A percentile compares a stretch with the other conserved stretches of the same genome.
Conservation (phyloP, 2,888 invertebrate species). For the Teinopalpus imperialis region DNA sequence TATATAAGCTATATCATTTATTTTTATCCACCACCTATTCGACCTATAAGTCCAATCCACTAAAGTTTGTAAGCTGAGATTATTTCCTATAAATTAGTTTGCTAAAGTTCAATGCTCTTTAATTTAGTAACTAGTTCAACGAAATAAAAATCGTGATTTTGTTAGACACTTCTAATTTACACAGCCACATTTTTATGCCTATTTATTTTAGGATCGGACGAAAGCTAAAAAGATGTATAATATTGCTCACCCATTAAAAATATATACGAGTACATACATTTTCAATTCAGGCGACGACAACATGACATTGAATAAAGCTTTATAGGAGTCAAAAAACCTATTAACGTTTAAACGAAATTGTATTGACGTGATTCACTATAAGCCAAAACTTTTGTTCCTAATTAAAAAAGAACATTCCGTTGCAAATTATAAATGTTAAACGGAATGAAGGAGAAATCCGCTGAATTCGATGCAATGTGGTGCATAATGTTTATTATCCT, state of each 20-base stretch:
- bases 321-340: slow-evolving; percentile 70
- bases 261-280: slow-evolving; percentile 15
- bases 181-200: slow-evolving; percentile 16
- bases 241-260: slow-evolving; percentile 22
- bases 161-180: slow-evolving; percentile 6
- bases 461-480: too few relatives aligned
- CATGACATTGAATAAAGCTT: slow-evolving; percentile 57
- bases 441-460: too few relatives aligned
- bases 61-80: too few relatives aligned
- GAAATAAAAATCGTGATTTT: slow-evolving; percentile 4
- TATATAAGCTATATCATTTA: too few relatives aligned
- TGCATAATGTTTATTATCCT: too few relatives aligned
- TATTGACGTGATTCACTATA: slow-evolving; percentile 31
- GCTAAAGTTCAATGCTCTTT: slow-evolving; percentile 17
- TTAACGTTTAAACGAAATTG: slow-evolving; percentile 52
- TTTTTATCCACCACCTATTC: too few relatives aligned
- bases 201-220: slow-evolving; percentile 16
- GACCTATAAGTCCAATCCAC: too few relatives aligned
- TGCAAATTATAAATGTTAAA: too few relatives aligned
- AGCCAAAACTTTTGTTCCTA: slow-evolving; percentile 23
- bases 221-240: slow-evolving; percentile 16
- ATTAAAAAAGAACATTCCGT: slow-evolving; percentile 17
- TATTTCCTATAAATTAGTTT: not conserved
- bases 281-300: slow-evolving; percentile 13
- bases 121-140: slow-evolving; percentile 6